Evolutionary conservation across 1,140 invertebrate genomes (phyloP).

Genomic region (Laupala kohalensis): DNA sequence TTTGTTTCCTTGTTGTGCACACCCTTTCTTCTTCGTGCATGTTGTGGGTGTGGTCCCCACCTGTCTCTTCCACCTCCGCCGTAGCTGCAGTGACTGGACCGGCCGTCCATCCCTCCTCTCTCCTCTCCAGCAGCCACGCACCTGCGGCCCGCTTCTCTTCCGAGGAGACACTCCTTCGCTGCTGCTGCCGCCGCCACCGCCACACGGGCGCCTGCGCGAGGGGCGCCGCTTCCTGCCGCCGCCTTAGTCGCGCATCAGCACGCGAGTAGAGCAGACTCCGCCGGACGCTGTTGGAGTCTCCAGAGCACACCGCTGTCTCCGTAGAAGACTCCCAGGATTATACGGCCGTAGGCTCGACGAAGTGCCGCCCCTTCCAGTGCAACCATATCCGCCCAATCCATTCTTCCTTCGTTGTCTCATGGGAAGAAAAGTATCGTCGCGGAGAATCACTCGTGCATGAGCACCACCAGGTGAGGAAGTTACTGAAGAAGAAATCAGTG

Average conservation of each 20-base stretch:
- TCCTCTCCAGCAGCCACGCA: neutral
- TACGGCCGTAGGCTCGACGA: too few relatives aligned
- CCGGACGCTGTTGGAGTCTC: neutral
- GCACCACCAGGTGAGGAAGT: too few relatives aligned
- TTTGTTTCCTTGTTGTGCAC: too few relatives aligned
- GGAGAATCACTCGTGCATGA: too few relatives aligned
- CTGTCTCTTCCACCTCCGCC: neutral
- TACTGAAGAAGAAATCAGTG: too few relatives aligned
- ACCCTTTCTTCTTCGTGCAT: too few relatives aligned
- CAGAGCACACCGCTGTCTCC: too few relatives aligned
- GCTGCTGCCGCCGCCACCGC: too few relatives aligned
- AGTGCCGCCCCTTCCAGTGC: neutral
- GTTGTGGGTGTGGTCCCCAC: neutral
- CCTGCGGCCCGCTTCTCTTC: neutral
- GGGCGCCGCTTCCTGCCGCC: neutral
- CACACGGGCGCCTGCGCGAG: neutral
- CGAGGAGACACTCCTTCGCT: neutral
- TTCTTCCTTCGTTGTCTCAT: neutral
- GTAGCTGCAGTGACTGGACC: too few relatives aligned
- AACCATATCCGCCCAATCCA: neutral
- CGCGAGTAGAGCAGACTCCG: neutral
- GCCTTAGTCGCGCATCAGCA: neutral
- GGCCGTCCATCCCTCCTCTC: neutral
- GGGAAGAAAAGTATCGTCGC: neutral
- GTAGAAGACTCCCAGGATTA: too few relatives aligned